phyloP scores from a whole-genome alignment of 1,140 invertebrate species.

The Zophobas morio region DNA sequence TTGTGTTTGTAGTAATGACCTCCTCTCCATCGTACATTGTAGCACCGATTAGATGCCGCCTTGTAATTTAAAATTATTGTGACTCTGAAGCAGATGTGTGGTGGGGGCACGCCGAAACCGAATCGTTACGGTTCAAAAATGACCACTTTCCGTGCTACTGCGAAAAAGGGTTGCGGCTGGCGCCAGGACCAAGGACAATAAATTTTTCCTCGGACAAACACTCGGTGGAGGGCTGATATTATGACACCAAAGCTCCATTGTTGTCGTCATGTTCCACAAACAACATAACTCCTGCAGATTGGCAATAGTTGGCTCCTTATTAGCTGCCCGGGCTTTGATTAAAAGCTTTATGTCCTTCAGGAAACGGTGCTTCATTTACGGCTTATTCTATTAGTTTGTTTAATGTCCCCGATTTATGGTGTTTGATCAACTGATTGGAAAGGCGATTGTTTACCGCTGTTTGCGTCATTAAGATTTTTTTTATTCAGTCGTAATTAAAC shows the following conservation, averaged over 20 bases:
- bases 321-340: conserved; percentile 55
- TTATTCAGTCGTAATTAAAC: too few species aligned
- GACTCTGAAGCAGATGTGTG: conserved; percentile 35
- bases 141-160: neutral
- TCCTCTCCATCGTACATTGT: conserved; percentile 23
- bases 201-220: neutral
- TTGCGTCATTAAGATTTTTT: neutral
- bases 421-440: conserved; percentile 58
- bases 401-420: conserved; percentile 50
- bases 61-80: conserved; percentile 51
- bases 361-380: conserved; percentile 48
- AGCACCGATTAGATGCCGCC: conserved; percentile 43
- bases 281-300: conserved; percentile 60
- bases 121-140: conserved; percentile 7
- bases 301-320: conserved; percentile 56
- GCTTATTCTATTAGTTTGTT: conserved; percentile 49
- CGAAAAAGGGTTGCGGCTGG: conserved; percentile 11
- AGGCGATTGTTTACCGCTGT: conserved; percentile 44
- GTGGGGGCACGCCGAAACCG: conserved; percentile 24
- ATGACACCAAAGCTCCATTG: conserved; percentile 24
- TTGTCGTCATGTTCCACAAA: conserved; percentile 59
- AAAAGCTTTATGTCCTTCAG: conserved; percentile 51
- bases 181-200: conserved; percentile 2
- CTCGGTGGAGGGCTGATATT: conserved; percentile 19
- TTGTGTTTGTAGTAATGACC: conserved; percentile 41